Evolutionary conservation across 1,140 invertebrate species (phyloP), one percentile per base, ranked within the genome.

Genomic region (Gonioctena quinquepunctata): DNA sequence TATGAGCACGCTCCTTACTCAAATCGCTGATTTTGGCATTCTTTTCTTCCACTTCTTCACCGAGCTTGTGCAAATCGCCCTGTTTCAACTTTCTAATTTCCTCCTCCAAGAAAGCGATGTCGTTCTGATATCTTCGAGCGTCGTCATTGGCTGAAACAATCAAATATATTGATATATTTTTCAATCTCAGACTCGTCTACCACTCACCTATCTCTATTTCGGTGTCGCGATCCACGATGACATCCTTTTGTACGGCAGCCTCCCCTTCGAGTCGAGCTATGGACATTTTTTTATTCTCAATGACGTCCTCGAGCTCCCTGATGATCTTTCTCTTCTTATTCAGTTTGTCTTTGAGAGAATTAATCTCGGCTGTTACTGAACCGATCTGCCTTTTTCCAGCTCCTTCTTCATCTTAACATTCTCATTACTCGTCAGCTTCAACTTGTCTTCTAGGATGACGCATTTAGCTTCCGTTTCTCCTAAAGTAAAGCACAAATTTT

Each of bases 1-100:
- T 75, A 76, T 87, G 83, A 59, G 84, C 80, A 28, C 90, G 86
- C 76, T 90, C 86, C 68, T 89, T 86, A 25, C 85, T 82, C 25
- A 85, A 81, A 60, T 82, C 81, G 13, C 78, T 83, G 69, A 75
- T 79, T 80, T 79, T 83, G 56, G 23, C 78, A 54, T 57, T 78
- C 76, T 76, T 84, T 74, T 66, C 83, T 77, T 26, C 73, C 68
- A 76, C 76, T 74, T 76, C 83, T 73, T 72, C 19, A n/a, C 66
- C 26, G 0, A 66, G 25, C 6, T 54, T 27, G 8, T 2, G 0
- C n/a, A 52, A 13, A 19, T 71, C 71, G 83, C 57, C 68, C n/a
- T 57, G 70, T 16, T 71, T 61, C 11, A 65, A 23, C n/a, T 23
- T 18, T 28, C 70, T 69, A 7, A 70, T 52, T 16, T 66, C 42